These are phyloP conservation scores for Drosophila yakuba DNA, from an alignment of 1,140 invertebrate genomes.

Conservation along the genomic window DNA sequence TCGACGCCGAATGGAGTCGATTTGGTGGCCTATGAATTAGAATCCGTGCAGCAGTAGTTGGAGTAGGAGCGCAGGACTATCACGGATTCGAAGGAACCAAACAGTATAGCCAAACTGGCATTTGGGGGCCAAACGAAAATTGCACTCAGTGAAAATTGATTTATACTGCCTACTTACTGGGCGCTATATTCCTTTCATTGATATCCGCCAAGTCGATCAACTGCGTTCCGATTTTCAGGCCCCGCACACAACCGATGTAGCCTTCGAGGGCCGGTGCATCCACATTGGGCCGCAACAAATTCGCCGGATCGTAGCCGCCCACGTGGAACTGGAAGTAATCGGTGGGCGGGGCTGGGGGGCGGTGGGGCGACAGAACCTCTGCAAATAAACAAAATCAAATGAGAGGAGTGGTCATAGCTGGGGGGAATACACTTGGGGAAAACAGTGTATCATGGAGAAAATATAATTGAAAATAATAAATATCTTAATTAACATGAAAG, in stretches of 20 bases:
- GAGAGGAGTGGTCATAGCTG: conserved; percentile 23
- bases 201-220: conserved; percentile 91
- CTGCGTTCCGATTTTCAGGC: conserved; percentile 93
- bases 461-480: too few species aligned
- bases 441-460: too few species aligned
- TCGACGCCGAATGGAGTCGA: conserved; percentile 30
- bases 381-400: conserved; percentile 82
- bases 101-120: conserved; percentile 25
- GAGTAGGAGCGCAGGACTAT: not conserved
- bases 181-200: conserved; percentile 89
- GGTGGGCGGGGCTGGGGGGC: conserved; percentile 92
- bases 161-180: conserved; percentile 86
- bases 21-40: conserved; percentile 29
- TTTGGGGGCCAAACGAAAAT: conserved; percentile 54
- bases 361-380: conserved; percentile 94
- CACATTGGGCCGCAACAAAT: conserved; percentile 88
- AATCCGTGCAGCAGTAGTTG: conserved; percentile 1
- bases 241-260: conserved; percentile 95
- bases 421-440: not conserved
- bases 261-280: conserved; percentile 87
- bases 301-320: conserved; percentile 92
- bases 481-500: too few species aligned
- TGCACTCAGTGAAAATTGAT: conserved; percentile 78
- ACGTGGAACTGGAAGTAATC: conserved; percentile 95
- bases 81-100: not conserved